Evolutionary conservation across 1,140 invertebrate genomes (phyloP).

Genomic region (Ylistrum balloti): DNA sequence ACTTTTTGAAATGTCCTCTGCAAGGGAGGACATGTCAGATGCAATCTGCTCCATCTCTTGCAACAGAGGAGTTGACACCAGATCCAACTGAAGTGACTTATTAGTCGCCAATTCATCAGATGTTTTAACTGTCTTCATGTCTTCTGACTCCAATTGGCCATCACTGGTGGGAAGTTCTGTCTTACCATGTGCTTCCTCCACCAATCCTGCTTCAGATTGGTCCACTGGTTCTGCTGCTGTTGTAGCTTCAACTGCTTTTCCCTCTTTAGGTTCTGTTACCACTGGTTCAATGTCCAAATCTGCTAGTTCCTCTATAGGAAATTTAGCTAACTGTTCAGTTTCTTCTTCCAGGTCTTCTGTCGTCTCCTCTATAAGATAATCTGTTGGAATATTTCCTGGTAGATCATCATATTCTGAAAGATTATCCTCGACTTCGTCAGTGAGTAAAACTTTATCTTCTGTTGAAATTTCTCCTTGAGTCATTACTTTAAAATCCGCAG

Average conservation of each 20-base stretch:
- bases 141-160: not conserved
- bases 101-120: not conserved
- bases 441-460: not conserved
- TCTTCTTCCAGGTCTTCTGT: not conserved
- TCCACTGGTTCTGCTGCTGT: not conserved
- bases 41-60: not conserved
- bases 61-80: not conserved
- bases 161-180: not conserved
- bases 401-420: conserved; percentile 11
- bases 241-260: not conserved
- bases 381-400: not conserved
- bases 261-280: not conserved
- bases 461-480: not conserved
- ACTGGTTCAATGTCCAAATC: not conserved
- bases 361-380: not conserved
- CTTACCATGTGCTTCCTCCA: not conserved
- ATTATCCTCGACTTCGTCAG: not conserved
- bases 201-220: not conserved
- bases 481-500: not conserved
- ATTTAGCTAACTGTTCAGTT: not conserved
- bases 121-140: not conserved
- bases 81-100: not conserved
- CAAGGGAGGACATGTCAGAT: not conserved
- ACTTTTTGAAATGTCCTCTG: conserved; percentile 25
- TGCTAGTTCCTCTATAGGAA: not conserved